A percentile compares a stretch with the other conserved stretches of the same genome.
Evolutionary conservation across 2,113 vertebrate genomes (phyloP).

Genomic region (Panurus biarmicus): DNA sequence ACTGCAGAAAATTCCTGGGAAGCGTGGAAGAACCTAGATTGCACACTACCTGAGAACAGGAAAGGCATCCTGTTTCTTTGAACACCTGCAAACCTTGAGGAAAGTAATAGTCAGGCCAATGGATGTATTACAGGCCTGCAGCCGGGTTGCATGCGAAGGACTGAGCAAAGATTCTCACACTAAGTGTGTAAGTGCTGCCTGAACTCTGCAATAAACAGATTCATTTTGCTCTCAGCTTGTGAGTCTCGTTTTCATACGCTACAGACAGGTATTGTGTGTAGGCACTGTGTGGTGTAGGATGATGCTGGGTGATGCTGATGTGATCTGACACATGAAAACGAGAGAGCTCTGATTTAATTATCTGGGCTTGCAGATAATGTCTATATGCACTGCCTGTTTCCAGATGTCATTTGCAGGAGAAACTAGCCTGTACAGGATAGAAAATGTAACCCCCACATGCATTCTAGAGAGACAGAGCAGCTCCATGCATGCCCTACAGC

Average conservation of each 20-base stretch:
- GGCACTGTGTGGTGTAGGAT: neutral
- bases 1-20: neutral
- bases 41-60: neutral
- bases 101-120: neutral
- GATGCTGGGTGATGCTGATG: neutral
- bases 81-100: neutral
- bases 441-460: neutral
- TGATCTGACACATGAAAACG: neutral
- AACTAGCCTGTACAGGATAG: neutral
- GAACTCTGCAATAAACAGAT: neutral
- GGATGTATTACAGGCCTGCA: neutral
- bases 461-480: neutral
- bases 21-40: neutral
- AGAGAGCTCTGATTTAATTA: neutral
- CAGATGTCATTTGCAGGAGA: neutral
- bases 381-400: neutral
- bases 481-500: neutral
- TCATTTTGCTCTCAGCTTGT: neutral
- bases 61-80: neutral
- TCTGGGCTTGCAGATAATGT: neutral
- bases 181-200: neutral
- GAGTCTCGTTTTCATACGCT: neutral
- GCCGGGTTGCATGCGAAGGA: accelerated
- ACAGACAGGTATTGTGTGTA: neutral
- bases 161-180: neutral